These are phyloP conservation scores for Drosophila micromelanica DNA, from an alignment of 1,140 invertebrate genomes.

Conservation along the genomic window DNA sequence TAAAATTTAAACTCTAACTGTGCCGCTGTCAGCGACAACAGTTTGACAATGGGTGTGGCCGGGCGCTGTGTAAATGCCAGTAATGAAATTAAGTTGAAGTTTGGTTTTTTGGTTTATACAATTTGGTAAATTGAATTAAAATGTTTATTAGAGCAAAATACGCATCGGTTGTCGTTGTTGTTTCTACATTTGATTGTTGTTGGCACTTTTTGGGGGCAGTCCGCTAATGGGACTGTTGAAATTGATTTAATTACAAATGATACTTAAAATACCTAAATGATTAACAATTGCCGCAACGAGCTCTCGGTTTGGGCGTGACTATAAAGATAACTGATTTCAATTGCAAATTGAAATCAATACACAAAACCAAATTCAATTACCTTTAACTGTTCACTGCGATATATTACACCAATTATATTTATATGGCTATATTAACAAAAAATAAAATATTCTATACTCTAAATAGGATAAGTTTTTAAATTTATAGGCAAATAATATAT, in stretches of 20 bases:
- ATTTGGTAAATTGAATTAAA: conserved; percentile 81
- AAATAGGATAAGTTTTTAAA: too few relatives aligned
- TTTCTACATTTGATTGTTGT: conserved; percentile 20
- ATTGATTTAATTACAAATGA: conserved; percentile 64
- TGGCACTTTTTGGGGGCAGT: conserved; percentile 27
- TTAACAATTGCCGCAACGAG: conserved; percentile 7
- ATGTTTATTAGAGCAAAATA: conserved; percentile 71
- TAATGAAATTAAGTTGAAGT: conserved; percentile 80
- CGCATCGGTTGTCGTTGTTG: conserved; percentile 55
- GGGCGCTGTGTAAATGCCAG: conserved; percentile 45
- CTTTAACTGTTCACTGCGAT: too few relatives aligned
- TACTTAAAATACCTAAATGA: conserved; percentile 25
- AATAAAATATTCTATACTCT: too few relatives aligned
- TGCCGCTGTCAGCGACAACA: conserved; percentile 24
- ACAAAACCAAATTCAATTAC: neutral
- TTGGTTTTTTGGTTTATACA: conserved; percentile 68
- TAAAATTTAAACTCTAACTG: conserved; percentile 22
- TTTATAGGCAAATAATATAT: too few relatives aligned
- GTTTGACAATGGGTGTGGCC: conserved; percentile 23
- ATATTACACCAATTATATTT: too few relatives aligned
- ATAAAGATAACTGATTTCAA: conserved; percentile 11
- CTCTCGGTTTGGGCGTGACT: conserved; percentile 4
- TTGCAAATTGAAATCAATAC: conserved; percentile 43
- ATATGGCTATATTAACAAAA: too few relatives aligned
- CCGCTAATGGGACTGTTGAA: conserved; percentile 67